Percentiles rank a stretch among this genome's conserved stretches.
Evolutionary conservation across 2,113 vertebrate genomes (phyloP).

Genomic region (Rhinopomastus cyanomelas): DNA sequence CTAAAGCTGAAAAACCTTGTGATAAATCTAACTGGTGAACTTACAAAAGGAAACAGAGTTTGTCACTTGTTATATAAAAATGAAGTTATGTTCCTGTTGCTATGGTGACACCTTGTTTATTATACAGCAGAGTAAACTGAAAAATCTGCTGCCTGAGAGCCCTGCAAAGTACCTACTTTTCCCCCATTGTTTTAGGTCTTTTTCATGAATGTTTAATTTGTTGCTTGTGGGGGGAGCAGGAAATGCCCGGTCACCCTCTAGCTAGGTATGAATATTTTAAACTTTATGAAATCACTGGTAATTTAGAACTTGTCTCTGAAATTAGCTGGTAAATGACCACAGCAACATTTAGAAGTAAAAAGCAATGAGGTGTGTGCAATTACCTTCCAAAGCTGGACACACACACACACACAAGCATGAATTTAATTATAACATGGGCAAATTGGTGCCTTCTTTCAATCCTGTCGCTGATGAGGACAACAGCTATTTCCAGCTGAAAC

Average conservation of each 20-base stretch:
- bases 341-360: constrained; percentile 51
- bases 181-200: not conserved
- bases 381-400: constrained; percentile 15
- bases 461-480: not conserved
- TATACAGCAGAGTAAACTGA: not conserved
- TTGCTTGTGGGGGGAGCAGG: not conserved
- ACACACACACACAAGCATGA: not conserved
- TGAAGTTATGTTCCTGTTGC: not conserved
- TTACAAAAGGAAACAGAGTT: not conserved
- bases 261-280: not conserved
- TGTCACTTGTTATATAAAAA: not conserved
- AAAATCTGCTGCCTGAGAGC: not conserved
- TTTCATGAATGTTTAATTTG: not conserved
- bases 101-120: constrained; percentile 12
- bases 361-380: constrained; percentile 62
- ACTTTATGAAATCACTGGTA: constrained; percentile 16
- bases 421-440: not conserved
- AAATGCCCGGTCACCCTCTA: not conserved
- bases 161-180: not conserved
- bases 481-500: not conserved
- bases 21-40: not conserved
- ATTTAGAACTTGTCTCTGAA: constrained; percentile 50
- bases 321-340: constrained; percentile 58
- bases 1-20: not conserved
- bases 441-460: not conserved